Base-by-base conservation (phyloP, 92 coral and sea anemone genomes). In the Nematostella vectensis region DNA sequence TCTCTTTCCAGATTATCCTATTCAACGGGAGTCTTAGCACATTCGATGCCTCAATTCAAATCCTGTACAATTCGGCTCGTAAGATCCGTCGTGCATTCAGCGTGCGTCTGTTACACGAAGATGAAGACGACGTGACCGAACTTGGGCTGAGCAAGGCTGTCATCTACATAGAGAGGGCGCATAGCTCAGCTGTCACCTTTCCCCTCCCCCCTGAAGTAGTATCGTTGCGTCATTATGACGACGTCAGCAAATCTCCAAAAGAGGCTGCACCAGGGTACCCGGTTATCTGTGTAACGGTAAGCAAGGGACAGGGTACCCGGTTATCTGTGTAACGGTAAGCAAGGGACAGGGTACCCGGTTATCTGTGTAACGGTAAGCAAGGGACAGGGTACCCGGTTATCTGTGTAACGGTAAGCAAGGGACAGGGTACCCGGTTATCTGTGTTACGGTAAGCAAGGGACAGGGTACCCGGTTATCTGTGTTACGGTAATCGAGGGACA, bases 201-300 rank as follows among this genome's bases (percentile, higher is more conserved):
- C 99, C 99, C 0, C 71, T 86, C 15, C 76, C 76, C 47, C 99
- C 95, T 13, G 73, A 72, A 11, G 88, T 93, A 44, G 93, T 86
- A 12, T 93, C 99, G 19, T 54, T 93, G 60, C 78, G 74, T 52
- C 85, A 93, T 59, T 93, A 93, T 58, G 99, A 93, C 57, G 95
- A 86, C 62, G 84, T 93, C 65, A 65, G 67, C 42, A 67, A 73
- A 24, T 74, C 81, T 1, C 59, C 69, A 4, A 40, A 59, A 20
- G 88, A 78, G 37, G 76, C 81, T 21, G 42, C 74, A 1, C 81
- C 62, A 43, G 99, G 99, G 16, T 93, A 93, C 61, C 99, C 99
- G 6, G 62, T 88, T 13, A 75, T 93, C 16, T 93, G 99, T 61
- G 96, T 93, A 11, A 93, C 99, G 88, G 99, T 93, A 74, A 71